Conservation (phyloP, 1,140 invertebrate genomes). For the Plectrocnemia conspersa region DNA sequence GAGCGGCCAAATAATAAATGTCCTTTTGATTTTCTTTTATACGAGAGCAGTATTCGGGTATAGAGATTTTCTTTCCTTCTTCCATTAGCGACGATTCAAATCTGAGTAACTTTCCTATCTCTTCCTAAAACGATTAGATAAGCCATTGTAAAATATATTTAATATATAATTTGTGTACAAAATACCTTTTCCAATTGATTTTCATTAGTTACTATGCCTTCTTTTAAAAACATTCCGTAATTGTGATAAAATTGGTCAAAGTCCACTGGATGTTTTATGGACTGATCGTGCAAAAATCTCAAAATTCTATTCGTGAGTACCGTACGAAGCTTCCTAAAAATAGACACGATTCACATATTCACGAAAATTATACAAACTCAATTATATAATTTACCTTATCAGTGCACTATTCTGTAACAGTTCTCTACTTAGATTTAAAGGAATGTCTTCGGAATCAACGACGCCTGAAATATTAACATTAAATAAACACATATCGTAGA, state of each 20-base stretch:
- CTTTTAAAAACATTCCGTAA: slow-evolving; percentile 91
- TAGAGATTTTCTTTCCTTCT: slow-evolving; percentile 69
- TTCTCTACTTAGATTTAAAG: slow-evolving; percentile 93
- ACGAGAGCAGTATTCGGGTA: slow-evolving; percentile 79
- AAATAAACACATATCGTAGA: slow-evolving; percentile 4
- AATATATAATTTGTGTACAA: slow-evolving; percentile 13
- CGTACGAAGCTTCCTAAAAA: slow-evolving; percentile 73
- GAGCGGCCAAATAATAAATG: slow-evolving; percentile 91
- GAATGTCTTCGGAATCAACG: slow-evolving; percentile 97
- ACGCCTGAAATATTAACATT: slow-evolving; percentile 61
- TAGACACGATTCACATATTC: too few species aligned
- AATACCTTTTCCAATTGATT: slow-evolving; percentile 77
- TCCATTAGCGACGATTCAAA: slow-evolving; percentile 86
- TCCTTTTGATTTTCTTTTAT: slow-evolving; percentile 76
- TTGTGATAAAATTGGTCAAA: slow-evolving; percentile 87
- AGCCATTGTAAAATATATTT: background rate
- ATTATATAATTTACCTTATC: slow-evolving; percentile 62
- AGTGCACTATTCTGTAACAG: slow-evolving; percentile 89
- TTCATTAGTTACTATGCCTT: slow-evolving; percentile 83
- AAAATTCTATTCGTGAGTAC: slow-evolving; percentile 82
- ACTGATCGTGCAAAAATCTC: slow-evolving; percentile 80
- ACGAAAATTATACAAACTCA: background rate
- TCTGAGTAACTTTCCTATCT: slow-evolving; percentile 83
- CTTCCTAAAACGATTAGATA: slow-evolving; percentile 59
- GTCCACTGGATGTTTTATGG: slow-evolving; percentile 76